Base-by-base conservation (phyloP, 2,113 vertebrate species). In the Bufo gargarizans region DNA sequence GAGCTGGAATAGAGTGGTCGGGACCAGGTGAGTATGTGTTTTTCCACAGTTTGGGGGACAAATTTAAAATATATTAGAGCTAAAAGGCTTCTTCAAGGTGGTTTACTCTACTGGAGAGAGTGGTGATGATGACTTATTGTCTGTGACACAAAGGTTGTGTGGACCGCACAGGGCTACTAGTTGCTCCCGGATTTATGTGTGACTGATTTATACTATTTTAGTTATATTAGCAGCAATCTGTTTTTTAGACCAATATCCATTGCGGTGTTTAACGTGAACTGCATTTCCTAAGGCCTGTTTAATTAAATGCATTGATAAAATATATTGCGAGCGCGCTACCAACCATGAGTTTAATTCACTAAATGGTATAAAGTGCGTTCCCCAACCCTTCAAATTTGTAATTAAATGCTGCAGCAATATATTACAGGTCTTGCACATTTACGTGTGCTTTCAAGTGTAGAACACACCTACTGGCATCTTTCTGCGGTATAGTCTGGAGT, bases 261-360 rank as follows among this genome's bases (percentile, higher is more conserved):
- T 2, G 63, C 12, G 6, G 43, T 84, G 49, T 71, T 84, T 84
- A 65, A 63, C 63, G 55, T 65, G 69, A 33, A 71, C 63, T n/a
- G 20, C n/a, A 4, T 33, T 2, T 84, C 50, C 63, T 55, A 71
- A 84, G 22, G 47, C 49, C 47, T 20, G 17, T 53, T 55, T 84
- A 84, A 84, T 84, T 84, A 84, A n/a, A 71, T 53, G 9, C 59
- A 67, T 69, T 61, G 61, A 81, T 81, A 81, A 69, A 83, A 69
- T 69, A 84, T 84, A 71, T 71, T 55, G 11, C 9, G 0, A 33
- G 45, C 7, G 47, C 11, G n/a, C 61, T 71, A 55, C 47, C 12
- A 13, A n/a, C 82, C 65, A 53, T 69, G 49, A 84, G 55, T 69
- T 22, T 53, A 69, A 84, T 71, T 71, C 47, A 61, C 78, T 59